phyloP scores from a whole-genome alignment of 2,797 vertebrate species.

The Remorina albescens region DNA sequence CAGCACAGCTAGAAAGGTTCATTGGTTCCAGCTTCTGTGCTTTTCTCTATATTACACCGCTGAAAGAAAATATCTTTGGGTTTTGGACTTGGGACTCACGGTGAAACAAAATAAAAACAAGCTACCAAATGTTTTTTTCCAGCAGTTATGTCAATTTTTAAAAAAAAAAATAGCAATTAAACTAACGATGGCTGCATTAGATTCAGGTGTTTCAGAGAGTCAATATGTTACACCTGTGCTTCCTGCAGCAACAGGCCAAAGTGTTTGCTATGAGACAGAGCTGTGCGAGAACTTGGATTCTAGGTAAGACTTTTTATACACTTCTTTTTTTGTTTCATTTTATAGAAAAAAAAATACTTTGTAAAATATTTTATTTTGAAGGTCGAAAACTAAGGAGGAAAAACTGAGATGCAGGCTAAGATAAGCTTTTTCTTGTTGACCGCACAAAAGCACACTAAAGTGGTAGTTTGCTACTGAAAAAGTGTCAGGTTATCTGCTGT shows the following conservation, averaged over 20 bases:
- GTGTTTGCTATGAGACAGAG: slow-evolving; percentile 11
- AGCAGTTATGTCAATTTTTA: slow-evolving; percentile 4
- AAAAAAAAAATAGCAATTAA: slow-evolving; percentile 38
- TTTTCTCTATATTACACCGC: not conserved
- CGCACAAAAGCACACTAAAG: too few species aligned
- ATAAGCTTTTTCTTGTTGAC: too few species aligned
- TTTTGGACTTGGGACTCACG: not conserved
- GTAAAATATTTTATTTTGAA: not conserved
- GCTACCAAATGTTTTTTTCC: not conserved
- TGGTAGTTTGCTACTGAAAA: not conserved
- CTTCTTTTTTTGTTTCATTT: not conserved
- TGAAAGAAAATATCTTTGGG: not conserved
- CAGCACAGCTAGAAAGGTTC: not conserved
- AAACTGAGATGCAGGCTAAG: too few species aligned
- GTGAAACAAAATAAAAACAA: not conserved
- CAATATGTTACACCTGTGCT: slow-evolving; percentile 38
- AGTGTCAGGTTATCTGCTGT: not conserved
- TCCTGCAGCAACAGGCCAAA: slow-evolving; percentile 13
- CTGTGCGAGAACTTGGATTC: not conserved
- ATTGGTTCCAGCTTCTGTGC: not conserved
- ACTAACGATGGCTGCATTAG: slow-evolving; percentile 16
- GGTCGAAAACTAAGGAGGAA: too few species aligned
- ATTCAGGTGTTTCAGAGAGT: slow-evolving; percentile 34
- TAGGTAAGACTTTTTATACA: slow-evolving; percentile 11
- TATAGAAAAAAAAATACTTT: not conserved